Evolutionary conservation across 2,797 vertebrate species (phyloP), one percentile per base, ranked within the genome.

Genomic region (Kryptopterus vitreolus): DNA sequence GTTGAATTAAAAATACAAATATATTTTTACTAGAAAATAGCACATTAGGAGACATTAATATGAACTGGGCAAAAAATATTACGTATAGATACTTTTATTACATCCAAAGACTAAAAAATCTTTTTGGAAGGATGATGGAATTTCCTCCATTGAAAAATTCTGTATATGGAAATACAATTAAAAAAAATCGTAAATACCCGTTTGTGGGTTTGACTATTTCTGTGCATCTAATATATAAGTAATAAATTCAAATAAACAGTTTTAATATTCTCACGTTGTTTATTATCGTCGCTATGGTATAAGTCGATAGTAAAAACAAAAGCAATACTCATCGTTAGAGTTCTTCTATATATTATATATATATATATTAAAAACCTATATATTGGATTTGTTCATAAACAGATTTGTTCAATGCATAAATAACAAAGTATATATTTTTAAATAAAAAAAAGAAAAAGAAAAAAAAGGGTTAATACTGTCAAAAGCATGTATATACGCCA

Each of bases 401-500:
- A 59, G 22, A 66, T 73, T 18, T 43, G n/a, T 82, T 86, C 38
- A 81, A 83, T 69, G 80, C 20, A 81, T 82, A 70, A 83, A 81
- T 79, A 79, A 62, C 38, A 10, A 43, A 43, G 38, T 43, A 6
- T 71, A 79, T 50, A 74, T 53, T 57, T 74, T 52, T 73, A 35
- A 59, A 65, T 9, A 33, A 73, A 50, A 82, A 22, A 3, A 63
- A 80, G 59, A 13, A 77, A 72, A 16, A 35, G 24, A 1, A 53
- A 26, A 0, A 13, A 65, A 53, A 24, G 35, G 55, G 50, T 82
- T 79, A 81, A 83, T 81, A 81, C 61, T 58, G 81, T 69, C 16
- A 58, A 59, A 43, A 53, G 38, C 38, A 43, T 10, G 10, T 43
- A 43, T 43, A 43, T 10, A 43, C 38, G 7, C 7, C 10, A 43